A percentile compares a stretch with the other conserved stretches of the same genome.
Conservation (phyloP, 2,888 invertebrate genomes). For the Dolomedes plantarius region DNA sequence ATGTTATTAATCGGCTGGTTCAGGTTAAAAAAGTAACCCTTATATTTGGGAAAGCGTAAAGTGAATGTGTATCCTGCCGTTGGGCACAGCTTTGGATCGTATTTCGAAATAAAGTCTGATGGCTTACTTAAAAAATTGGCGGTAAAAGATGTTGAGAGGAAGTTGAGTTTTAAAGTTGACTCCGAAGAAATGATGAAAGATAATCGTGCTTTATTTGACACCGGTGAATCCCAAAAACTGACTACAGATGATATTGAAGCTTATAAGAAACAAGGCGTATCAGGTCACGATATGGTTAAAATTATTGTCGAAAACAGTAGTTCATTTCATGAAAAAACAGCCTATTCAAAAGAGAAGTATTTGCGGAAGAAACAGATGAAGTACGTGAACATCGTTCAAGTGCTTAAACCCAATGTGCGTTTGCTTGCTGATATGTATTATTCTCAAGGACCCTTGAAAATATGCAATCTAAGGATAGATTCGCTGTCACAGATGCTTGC, state of each 20-base stretch:
- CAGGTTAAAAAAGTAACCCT: conserved; percentile 44
- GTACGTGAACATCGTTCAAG: conserved; percentile 88
- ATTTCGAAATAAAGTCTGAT: conserved; percentile 60
- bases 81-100: conserved; percentile 61
- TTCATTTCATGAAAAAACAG: conserved; percentile 92
- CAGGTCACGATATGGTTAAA: conserved; percentile 87
- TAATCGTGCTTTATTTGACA: conserved; percentile 89
- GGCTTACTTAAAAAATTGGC: conserved; percentile 26
- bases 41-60: conserved; percentile 60
- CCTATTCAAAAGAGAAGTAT: conserved; percentile 92
- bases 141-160: conserved; percentile 14
- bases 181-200: conserved; percentile 79
- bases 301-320: conserved; percentile 92
- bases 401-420: conserved; percentile 87
- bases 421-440: conserved; percentile 90
- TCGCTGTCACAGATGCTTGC: conserved; percentile 91
- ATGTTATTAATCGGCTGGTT: conserved; percentile 30
- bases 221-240: conserved; percentile 87
- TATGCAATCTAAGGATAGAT: conserved; percentile 86
- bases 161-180: conserved; percentile 23
- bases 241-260: conserved; percentile 88
- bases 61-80: conserved; percentile 32
- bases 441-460: conserved; percentile 82
- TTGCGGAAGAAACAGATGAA: conserved; percentile 95
- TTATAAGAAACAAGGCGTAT: conserved; percentile 85